Conservation (phyloP, 1,140 invertebrate species). For the Chlorops oryzae region DNA sequence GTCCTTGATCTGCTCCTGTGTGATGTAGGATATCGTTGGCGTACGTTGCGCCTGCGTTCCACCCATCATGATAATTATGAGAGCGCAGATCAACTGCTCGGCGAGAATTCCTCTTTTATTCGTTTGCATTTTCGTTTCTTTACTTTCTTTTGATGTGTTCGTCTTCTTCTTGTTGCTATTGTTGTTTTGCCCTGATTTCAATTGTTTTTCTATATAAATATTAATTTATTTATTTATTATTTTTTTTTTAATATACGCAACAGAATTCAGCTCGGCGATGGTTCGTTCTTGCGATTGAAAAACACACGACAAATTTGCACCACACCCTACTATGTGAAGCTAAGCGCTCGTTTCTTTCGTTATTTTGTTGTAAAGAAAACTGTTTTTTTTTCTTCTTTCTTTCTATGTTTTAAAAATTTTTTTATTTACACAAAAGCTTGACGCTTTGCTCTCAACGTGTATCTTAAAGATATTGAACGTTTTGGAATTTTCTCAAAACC, state of each 20-base stretch:
- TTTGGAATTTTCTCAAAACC: not conserved
- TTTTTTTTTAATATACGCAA: not conserved
- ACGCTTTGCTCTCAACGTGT: slow-evolving; percentile 16
- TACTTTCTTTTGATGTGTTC: slow-evolving; percentile 11
- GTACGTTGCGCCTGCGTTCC: slow-evolving; percentile 59
- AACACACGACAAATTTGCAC: no score
- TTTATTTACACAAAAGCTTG: slow-evolving; percentile 13
- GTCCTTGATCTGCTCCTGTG: slow-evolving; percentile 84
- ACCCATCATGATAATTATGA: slow-evolving; percentile 16
- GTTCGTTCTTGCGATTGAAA: no score
- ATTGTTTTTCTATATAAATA: no score
- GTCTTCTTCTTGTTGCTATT: slow-evolving; percentile 19
- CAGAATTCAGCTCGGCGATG: no score
- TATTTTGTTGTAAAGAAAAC: no score
- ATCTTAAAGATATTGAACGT: slow-evolving; percentile 11
- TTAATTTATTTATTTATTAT: not conserved
- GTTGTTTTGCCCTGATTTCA: no score
- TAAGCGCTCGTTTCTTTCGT: no score
- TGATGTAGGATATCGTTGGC: slow-evolving; percentile 86
- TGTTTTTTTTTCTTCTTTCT: not conserved
- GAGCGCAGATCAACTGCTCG: slow-evolving; percentile 16
- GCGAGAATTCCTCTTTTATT: no score
- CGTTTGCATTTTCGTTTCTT: no score
- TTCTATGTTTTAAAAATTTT: slow-evolving; percentile 15
- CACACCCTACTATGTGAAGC: no score